Evolutionary conservation across 2,113 vertebrate species (phyloP).

Genomic region (Paratilapia polleni): DNA sequence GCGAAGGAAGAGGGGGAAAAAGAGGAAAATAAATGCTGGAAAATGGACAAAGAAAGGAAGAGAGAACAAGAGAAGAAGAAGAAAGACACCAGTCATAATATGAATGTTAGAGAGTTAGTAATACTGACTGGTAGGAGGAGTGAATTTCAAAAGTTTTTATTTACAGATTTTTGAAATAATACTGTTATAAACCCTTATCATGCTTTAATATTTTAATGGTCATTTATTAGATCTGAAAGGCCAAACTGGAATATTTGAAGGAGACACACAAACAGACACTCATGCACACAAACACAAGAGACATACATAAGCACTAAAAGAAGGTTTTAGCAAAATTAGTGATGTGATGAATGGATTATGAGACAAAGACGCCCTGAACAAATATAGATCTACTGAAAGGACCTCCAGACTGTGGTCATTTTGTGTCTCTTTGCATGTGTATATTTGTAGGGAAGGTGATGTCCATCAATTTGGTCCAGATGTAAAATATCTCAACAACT

Average conservation of each 20-base stretch:
- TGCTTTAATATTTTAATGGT: background rate
- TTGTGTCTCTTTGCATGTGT: accelerated
- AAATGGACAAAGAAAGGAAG: background rate
- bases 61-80: background rate
- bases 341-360: too few relatives aligned
- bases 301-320: background rate
- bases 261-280: background rate
- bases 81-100: background rate
- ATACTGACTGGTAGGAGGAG: background rate
- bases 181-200: background rate
- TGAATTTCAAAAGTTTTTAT: background rate
- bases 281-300: background rate
- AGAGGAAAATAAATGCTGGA: background rate
- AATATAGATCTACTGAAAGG: accelerated
- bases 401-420: background rate
- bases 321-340: background rate
- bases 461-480: too few relatives aligned
- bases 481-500: background rate
- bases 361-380: background rate
- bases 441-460: background rate
- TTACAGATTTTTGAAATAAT: background rate
- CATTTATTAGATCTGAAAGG: background rate
- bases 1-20: background rate
- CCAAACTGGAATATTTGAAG: background rate
- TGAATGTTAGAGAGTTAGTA: background rate